These are phyloP conservation scores for Drepana falcataria DNA, from an alignment of 2,888 invertebrate species.

Conservation along the genomic window DNA sequence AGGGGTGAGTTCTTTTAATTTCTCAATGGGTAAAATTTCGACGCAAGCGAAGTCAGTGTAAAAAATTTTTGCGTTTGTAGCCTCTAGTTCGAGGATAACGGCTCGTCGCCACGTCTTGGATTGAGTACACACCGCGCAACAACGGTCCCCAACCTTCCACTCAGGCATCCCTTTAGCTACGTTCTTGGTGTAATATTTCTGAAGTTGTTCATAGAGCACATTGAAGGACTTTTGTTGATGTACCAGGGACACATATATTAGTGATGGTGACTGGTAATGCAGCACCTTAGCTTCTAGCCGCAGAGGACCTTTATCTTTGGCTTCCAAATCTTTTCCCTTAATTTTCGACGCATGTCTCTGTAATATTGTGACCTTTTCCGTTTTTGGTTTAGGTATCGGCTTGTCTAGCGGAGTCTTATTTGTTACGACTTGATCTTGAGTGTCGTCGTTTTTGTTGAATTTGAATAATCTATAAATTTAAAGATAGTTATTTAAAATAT, in stretches of 20 bases:
- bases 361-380: conserved; percentile 31
- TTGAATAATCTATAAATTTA: conserved; percentile 43
- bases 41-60: conserved; percentile 82
- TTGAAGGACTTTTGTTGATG: conserved; percentile 63
- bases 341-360: conserved; percentile 22
- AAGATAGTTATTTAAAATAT: background rate
- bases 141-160: conserved; percentile 76
- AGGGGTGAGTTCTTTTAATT: conserved; percentile 71
- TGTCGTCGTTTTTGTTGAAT: conserved; percentile 41
- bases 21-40: conserved; percentile 59
- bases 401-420: conserved; percentile 39
- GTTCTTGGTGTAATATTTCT: conserved; percentile 65
- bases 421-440: conserved; percentile 40
- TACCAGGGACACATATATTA: conserved; percentile 79
- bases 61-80: conserved; percentile 72
- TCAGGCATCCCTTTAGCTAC: conserved; percentile 26
- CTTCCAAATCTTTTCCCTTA: conserved; percentile 42
- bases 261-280: conserved; percentile 75
- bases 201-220: conserved; percentile 73
- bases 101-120: conserved; percentile 82
- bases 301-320: conserved; percentile 69
- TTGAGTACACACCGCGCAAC: conserved; percentile 59
- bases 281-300: conserved; percentile 70
- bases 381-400: conserved; percentile 20
- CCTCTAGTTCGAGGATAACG: conserved; percentile 57